Evolutionary conservation across 92 coral and sea anemone genomes (phyloP).

Genomic region (Porites evermanni): DNA sequence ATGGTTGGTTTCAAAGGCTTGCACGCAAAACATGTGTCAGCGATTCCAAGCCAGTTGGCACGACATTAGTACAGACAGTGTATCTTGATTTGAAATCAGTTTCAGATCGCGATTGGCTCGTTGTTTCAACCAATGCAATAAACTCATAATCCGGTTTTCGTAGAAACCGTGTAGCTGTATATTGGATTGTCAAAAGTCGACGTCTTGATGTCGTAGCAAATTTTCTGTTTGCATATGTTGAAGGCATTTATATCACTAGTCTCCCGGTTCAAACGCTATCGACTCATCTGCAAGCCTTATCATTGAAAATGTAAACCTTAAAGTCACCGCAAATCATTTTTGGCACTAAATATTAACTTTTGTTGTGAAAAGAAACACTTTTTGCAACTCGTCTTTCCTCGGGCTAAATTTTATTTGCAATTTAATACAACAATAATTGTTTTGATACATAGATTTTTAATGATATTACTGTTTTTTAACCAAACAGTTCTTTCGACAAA

Average conservation of each 20-base stretch:
- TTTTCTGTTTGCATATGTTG: too few relatives aligned
- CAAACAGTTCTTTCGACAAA: constrained; percentile 2
- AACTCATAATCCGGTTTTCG: too few relatives aligned
- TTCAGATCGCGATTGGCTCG: too few relatives aligned
- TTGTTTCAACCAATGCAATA: background rate
- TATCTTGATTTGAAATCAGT: too few relatives aligned
- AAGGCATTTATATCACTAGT: too few relatives aligned
- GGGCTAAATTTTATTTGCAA: too few relatives aligned
- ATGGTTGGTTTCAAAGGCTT: background rate
- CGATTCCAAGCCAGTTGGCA: background rate
- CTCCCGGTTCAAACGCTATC: too few relatives aligned
- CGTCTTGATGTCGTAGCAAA: background rate
- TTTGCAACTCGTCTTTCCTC: background rate
- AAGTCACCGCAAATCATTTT: too few relatives aligned
- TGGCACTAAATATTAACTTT: too few relatives aligned
- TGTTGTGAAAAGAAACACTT: too few relatives aligned
- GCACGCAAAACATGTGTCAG: background rate
- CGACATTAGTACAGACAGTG: background rate
- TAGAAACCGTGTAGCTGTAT: background rate
- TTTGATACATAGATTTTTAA: background rate
- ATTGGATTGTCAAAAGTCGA: background rate
- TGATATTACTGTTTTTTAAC: background rate
- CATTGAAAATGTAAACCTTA: too few relatives aligned
- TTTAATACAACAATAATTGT: background rate
- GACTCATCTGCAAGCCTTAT: too few relatives aligned